These are phyloP conservation scores for Columba janthina DNA, from an alignment of 2,113 vertebrate species.

Conservation along the genomic window DNA sequence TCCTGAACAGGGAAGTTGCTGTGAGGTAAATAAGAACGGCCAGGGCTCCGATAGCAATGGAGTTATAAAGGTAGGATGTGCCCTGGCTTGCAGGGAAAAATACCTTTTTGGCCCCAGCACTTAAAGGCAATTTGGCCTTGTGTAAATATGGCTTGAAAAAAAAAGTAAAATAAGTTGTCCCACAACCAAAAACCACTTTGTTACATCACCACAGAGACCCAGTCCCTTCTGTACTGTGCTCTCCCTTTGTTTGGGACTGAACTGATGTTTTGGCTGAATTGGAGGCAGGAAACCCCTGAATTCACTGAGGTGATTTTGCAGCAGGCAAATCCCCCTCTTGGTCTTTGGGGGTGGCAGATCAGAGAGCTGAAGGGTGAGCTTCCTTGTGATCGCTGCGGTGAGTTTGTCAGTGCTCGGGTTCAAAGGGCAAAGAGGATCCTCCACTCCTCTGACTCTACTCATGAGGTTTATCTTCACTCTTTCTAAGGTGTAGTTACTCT, in stretches of 20 bases:
- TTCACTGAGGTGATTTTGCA: background rate
- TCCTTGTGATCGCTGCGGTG: rapidly evolving
- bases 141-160: background rate
- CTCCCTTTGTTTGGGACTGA: background rate
- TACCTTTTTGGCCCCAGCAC: rapidly evolving
- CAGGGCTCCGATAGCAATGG: rapidly evolving
- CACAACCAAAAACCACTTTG: rapidly evolving
- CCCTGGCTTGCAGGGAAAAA: background rate
- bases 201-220: rapidly evolving
- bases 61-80: background rate
- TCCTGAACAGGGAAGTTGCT: rapidly evolving
- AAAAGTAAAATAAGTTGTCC: background rate
- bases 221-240: rapidly evolving
- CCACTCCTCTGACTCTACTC: background rate
- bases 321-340: background rate
- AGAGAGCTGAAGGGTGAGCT: background rate
- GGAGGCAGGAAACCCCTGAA: background rate
- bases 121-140: background rate
- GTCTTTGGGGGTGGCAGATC: background rate
- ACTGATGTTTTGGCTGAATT: background rate
- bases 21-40: background rate
- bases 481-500: background rate
- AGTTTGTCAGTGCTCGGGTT: background rate
- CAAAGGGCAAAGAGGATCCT: background rate
- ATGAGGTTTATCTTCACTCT: background rate